Percentiles rank a stretch among this genome's conserved stretches.
These are phyloP conservation scores for Heliconius cydno DNA, from an alignment of 2,888 invertebrate genomes.

Conservation along the genomic window DNA sequence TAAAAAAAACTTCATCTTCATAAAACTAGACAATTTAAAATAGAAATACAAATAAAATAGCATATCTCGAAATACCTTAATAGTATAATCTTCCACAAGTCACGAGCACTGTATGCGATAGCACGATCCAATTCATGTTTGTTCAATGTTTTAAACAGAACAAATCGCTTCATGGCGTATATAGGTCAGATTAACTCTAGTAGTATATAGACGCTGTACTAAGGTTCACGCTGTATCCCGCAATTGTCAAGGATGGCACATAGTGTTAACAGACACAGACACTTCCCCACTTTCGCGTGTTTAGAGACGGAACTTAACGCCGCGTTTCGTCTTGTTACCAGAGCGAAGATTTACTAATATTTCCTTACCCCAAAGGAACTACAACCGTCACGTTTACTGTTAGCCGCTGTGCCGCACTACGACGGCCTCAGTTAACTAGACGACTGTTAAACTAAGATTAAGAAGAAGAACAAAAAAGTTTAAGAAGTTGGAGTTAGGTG, in stretches of 20 bases:
- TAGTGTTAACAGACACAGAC: too few species aligned
- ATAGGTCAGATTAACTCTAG: conserved; percentile 27
- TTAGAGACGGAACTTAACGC: not conserved
- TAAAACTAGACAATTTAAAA: conserved; percentile 4
- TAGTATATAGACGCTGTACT: too few species aligned
- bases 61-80: conserved; percentile 7
- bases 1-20: too few species aligned
- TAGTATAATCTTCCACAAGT: conserved; percentile 6
- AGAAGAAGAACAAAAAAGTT: too few species aligned
- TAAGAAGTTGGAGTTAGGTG: too few species aligned
- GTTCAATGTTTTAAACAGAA: conserved; percentile 29
- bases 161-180: conserved; percentile 22
- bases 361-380: too few species aligned
- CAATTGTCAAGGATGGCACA: too few species aligned
- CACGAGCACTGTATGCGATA: conserved; percentile 23
- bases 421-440: too few species aligned
- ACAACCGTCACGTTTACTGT: too few species aligned
- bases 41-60: not conserved
- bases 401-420: too few species aligned
- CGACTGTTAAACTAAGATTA: too few species aligned
- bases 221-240: too few species aligned
- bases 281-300: not conserved
- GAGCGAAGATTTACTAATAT: not conserved
- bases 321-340: not conserved
- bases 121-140: conserved; percentile 25